Percentiles rank a stretch among this genome's conserved stretches.
These are phyloP conservation scores for Yponomeuta sedellus DNA, from an alignment of 2,888 invertebrate genomes.

Conservation along the genomic window DNA sequence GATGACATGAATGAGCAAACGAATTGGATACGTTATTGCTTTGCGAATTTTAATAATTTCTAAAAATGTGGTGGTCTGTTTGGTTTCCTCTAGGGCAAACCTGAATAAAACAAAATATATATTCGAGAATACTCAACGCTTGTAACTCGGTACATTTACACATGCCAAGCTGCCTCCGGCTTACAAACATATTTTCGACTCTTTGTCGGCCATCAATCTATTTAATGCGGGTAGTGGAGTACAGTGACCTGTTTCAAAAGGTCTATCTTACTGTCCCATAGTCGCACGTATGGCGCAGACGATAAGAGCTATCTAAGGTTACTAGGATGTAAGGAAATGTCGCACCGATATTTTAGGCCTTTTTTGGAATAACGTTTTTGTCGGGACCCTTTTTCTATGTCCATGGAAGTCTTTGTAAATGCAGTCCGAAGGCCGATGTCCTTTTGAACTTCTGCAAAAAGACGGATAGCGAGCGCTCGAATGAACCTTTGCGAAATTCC, in stretches of 20 bases:
- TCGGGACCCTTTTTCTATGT: neutral
- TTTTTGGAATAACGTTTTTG: constrained; percentile 5
- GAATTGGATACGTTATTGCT: no score
- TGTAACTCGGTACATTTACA: neutral
- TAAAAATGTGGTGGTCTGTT: no score
- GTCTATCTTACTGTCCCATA: neutral
- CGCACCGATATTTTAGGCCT: neutral
- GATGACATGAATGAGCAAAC: no score
- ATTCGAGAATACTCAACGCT: neutral
- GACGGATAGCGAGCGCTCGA: neutral
- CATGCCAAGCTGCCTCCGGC: neutral
- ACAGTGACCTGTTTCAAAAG: neutral
- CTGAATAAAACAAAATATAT: no score
- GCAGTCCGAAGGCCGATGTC: neutral
- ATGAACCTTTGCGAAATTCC: neutral
- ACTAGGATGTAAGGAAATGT: neutral
- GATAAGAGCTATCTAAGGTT: neutral
- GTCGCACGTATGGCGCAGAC: neutral
- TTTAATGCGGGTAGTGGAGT: constrained; percentile 6
- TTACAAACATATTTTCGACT: constrained; percentile 4
- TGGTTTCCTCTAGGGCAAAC: no score
- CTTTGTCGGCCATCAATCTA: constrained; percentile 9
- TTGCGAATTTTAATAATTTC: no score
- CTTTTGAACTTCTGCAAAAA: neutral
- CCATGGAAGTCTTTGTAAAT: neutral